Conservation (phyloP, 2,113 vertebrate genomes). For the Cepphus grylle region DNA sequence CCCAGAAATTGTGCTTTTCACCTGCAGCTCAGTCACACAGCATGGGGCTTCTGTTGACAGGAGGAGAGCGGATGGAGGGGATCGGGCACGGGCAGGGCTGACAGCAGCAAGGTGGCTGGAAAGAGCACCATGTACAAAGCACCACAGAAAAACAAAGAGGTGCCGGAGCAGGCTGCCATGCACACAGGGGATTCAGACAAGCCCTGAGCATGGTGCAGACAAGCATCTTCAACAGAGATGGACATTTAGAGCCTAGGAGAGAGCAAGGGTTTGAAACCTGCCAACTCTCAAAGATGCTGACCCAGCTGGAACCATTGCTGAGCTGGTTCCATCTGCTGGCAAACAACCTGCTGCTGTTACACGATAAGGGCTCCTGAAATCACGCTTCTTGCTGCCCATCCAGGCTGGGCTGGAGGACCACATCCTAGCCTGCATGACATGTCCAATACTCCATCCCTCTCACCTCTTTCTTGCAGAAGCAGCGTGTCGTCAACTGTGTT, state of each 20-base stretch:
- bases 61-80: rapidly evolving
- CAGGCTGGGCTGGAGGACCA: background rate
- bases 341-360: background rate
- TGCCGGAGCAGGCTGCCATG: background rate
- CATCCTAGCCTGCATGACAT: rapidly evolving
- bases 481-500: background rate
- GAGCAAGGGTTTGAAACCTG: background rate
- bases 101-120: background rate
- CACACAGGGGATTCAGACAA: background rate
- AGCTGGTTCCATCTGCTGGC: background rate
- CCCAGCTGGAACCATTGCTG: background rate
- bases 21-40: background rate
- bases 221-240: background rate
- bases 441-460: background rate
- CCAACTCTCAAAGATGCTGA: background rate
- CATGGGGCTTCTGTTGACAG: background rate
- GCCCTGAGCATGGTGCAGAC: background rate
- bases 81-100: background rate
- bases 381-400: background rate
- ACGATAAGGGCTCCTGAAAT: background rate
- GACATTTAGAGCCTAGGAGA: background rate
- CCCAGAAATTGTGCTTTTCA: background rate
- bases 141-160: background rate
- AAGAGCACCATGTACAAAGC: background rate
- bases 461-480: background rate